phyloP scores from a whole-genome alignment of 1,140 invertebrate genomes.

The Hycleus cichorii region DNA sequence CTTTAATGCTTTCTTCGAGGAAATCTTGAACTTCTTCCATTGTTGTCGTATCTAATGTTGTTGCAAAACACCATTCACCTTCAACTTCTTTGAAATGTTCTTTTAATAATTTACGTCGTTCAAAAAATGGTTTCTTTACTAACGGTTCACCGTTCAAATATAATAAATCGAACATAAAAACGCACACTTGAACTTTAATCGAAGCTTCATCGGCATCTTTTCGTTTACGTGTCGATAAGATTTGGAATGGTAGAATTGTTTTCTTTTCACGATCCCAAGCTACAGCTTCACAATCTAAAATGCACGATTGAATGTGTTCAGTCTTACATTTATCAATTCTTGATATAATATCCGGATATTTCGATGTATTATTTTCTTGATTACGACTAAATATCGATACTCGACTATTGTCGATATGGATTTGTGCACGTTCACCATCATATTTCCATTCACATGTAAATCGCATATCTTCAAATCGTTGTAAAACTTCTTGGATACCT shows the following conservation, averaged over 20 bases:
- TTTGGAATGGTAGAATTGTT: slow-evolving; percentile 95
- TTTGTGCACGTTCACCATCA: slow-evolving; percentile 97
- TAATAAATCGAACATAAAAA: slow-evolving; percentile 96
- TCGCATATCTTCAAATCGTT: slow-evolving; percentile 81
- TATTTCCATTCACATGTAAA: slow-evolving; percentile 99
- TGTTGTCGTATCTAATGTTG: slow-evolving; percentile 70
- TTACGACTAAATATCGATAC: slow-evolving; percentile 91
- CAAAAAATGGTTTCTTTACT: slow-evolving; percentile 69
- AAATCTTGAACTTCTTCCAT: slow-evolving; percentile 93
- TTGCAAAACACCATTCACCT: slow-evolving; percentile 86
- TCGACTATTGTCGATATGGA: slow-evolving; percentile 63
- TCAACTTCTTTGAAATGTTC: slow-evolving; percentile 69
- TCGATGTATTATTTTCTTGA: slow-evolving; percentile 96
- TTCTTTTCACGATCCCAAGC: slow-evolving; percentile 89
- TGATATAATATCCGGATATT: slow-evolving; percentile 93
- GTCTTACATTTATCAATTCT: slow-evolving; percentile 58
- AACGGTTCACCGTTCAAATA: slow-evolving; percentile 89
- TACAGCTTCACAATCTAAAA: slow-evolving; percentile 95
- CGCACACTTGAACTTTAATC: slow-evolving; percentile 95
- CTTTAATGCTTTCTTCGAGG: slow-evolving; percentile 90
- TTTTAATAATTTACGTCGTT: slow-evolving; percentile 67
- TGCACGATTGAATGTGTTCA: slow-evolving; percentile 68
- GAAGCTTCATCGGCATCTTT: slow-evolving; percentile 86
- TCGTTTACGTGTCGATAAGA: slow-evolving; percentile 90
- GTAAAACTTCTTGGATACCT: slow-evolving; percentile 83